phyloP scores from a whole-genome alignment of 2,888 invertebrate genomes.

The Epistrophella euchroma region DNA sequence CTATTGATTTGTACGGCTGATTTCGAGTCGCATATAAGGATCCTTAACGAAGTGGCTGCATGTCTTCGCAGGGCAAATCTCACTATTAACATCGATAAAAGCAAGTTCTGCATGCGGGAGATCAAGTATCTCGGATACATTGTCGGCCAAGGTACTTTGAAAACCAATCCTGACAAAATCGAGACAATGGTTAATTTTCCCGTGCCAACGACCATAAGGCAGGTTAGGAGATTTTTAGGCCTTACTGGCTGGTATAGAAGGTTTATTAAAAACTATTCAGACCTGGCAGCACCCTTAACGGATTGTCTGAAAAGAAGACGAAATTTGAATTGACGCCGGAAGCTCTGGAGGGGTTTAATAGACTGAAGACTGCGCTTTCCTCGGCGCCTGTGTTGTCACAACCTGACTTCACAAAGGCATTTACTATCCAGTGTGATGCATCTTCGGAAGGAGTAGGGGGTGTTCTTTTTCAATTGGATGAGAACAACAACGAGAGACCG shows the following conservation, averaged over 20 bases:
- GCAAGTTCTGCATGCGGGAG: no score
- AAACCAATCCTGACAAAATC: not conserved
- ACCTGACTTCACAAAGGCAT: no score
- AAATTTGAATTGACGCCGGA: not conserved
- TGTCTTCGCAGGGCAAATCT: conserved; percentile 12
- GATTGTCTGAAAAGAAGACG: no score
- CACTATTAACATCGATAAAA: no score
- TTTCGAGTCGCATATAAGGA: conserved; percentile 7
- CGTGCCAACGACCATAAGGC: not conserved
- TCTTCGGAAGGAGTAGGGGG: conserved; percentile 1
- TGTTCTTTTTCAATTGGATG: not conserved
- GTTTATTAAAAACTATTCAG: not conserved
- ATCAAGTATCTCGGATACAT: no score
- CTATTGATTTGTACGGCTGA: conserved; percentile 13
- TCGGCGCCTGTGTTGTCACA: no score
- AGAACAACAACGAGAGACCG: no score
- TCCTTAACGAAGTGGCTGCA: conserved; percentile 6
- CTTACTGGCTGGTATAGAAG: not conserved
- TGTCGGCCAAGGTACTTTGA: no score
- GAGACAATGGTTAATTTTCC: conserved; percentile 5
- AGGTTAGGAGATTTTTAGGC: conserved; percentile 1
- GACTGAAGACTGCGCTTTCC: no score
- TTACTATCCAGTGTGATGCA: no score
- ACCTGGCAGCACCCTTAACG: not conserved
- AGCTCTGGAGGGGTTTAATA: not conserved